Evolutionary conservation across 1,140 invertebrate species (phyloP).

Genomic region (Drosophila nigrodunni): DNA sequence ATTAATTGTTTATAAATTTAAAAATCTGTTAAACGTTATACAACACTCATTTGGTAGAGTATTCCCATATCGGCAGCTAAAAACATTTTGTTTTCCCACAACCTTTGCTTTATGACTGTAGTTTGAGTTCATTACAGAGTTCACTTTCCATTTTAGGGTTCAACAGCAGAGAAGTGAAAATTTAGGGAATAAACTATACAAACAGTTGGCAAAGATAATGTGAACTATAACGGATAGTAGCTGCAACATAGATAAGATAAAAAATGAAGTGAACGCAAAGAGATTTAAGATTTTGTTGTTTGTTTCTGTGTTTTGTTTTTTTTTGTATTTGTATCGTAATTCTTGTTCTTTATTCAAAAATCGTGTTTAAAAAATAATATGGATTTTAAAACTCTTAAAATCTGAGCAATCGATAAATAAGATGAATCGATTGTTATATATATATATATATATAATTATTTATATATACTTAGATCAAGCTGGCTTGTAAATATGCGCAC

Average conservation of each 20-base stretch:
- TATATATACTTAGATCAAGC: constrained; percentile 30
- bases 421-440: constrained; percentile 43
- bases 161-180: not conserved
- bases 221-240: not conserved
- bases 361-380: constrained; percentile 38
- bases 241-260: constrained; percentile 8
- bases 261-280: not conserved
- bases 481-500: constrained; percentile 47
- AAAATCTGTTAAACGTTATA: too few species aligned
- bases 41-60: not conserved
- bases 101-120: not conserved
- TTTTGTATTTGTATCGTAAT: constrained; percentile 22
- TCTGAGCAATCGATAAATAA: constrained; percentile 37
- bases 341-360: constrained; percentile 39
- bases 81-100: not conserved
- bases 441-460: constrained; percentile 23
- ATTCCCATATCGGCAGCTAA: not conserved
- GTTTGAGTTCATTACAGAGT: not conserved
- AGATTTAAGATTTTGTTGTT: constrained; percentile 5
- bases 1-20: not conserved
- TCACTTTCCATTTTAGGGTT: not conserved
- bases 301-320: constrained; percentile 1
- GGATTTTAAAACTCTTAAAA: constrained; percentile 28
- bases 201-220: not conserved
- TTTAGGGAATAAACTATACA: not conserved